These are phyloP conservation scores for Asobara japonica DNA, from an alignment of 1,140 invertebrate genomes.

Conservation along the genomic window DNA sequence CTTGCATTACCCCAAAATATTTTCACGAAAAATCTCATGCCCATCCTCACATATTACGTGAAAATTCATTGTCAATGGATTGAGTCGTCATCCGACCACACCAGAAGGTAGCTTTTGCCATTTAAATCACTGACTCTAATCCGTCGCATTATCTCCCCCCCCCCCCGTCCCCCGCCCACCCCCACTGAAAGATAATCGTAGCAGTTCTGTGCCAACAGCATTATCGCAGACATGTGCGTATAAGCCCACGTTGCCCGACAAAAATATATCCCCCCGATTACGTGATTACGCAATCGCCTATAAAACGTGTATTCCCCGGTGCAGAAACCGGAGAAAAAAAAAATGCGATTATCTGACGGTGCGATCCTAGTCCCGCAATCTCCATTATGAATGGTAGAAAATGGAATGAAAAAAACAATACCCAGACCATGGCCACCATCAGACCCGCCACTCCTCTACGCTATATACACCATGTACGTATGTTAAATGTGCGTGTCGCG, in stretches of 20 bases:
- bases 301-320: neutral
- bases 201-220: neutral
- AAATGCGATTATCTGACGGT: neutral
- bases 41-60: no score
- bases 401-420: neutral
- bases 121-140: neutral
- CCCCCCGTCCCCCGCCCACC: no score
- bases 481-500: conserved; percentile 24
- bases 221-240: conserved; percentile 5
- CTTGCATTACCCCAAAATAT: no score
- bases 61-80: neutral
- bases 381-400: neutral
- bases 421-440: conserved; percentile 26
- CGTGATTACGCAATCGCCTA: conserved; percentile 11
- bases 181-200: neutral
- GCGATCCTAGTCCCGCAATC: neutral
- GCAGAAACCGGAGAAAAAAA: neutral
- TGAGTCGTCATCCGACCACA: neutral
- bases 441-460: neutral
- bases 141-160: neutral
- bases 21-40: no score
- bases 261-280: conserved; percentile 15
- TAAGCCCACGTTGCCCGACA: conserved; percentile 1
- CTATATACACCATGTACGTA: neutral
- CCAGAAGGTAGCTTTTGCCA: neutral